A percentile compares a stretch with the other conserved stretches of the same genome.
phyloP scores from a whole-genome alignment of 2,113 vertebrate genomes.

The Spermophilus dauricus region DNA sequence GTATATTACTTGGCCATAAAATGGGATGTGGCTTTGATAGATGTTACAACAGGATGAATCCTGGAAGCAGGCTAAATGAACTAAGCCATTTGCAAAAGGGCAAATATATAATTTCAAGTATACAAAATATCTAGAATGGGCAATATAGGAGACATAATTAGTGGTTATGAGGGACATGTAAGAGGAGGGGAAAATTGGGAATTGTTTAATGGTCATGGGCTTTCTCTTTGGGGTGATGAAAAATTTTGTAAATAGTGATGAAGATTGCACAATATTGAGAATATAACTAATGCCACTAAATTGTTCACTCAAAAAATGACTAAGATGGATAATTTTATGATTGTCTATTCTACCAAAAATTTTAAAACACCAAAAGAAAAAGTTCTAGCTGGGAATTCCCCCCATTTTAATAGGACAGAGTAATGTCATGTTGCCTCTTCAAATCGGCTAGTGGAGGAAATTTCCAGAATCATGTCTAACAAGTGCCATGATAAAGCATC shows the following conservation, averaged over 20 bases:
- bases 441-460: not conserved
- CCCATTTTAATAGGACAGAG: not conserved
- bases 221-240: not conserved
- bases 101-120: not conserved
- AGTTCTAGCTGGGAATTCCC: not conserved
- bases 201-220: not conserved
- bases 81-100: not conserved
- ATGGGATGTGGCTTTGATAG: not conserved
- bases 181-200: not conserved
- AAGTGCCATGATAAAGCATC: not conserved
- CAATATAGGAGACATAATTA: not conserved
- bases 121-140: not conserved
- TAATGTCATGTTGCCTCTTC: not conserved
- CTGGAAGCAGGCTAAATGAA: not conserved
- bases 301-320: not conserved
- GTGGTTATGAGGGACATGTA: not conserved
- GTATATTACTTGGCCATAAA: not conserved
- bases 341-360: not conserved
- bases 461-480: not conserved
- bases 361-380: not conserved
- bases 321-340: not conserved
- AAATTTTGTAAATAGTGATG: not conserved
- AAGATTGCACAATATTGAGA: not conserved
- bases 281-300: not conserved
- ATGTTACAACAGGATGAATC: not conserved